Base-by-base conservation (phyloP, 1,140 invertebrate species). In the Plutomurus gul region DNA sequence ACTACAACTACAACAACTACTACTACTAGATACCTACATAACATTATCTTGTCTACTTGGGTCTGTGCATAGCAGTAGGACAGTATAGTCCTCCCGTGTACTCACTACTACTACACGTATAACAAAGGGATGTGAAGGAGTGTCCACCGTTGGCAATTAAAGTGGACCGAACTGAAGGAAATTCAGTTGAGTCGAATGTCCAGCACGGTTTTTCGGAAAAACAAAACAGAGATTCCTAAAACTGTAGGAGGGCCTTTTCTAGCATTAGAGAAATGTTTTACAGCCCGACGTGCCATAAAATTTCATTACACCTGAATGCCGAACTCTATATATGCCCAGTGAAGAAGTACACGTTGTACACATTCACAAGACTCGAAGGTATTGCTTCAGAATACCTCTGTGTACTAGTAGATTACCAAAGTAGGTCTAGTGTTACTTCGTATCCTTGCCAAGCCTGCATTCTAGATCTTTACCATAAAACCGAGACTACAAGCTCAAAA, bases 291-390 rank as follows among this genome's bases (percentile, higher is more conserved):
- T 81, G 82, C 77, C 80, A 83, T 83, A 83, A 83, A 83, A 83
- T 83, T 83, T 83, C 82, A 83, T 83, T 83, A 83, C 82, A 83
- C 82, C 82, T 83, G 82, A 83, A 81, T 79, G 82, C 82, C 82
- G 82, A 83, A 81, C 77, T 78, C 37, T 60, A 81, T 77, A 75
- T 36, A 47, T n/a, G 22, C 33, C 25, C 10, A 56, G 16, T 13
- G 11, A 65, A 11, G 51, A 27, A 47, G 1, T 49, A 49, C 51
- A 56, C 40, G n/a, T 43, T 43, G 11, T 37, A 25, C 60, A 37
- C 33, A 30, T 27, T 27, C 16, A 72, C 27, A n/a, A 43, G 60
- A 33, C 3, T 18, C 8, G 25, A 36, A 18, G 43, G 11, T 43
- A 43, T 43, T 43, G 10, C 39, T 43, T 43, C 39, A 2, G n/a